These are phyloP conservation scores for Plumapathes pennacea DNA, from an alignment of 92 coral and sea anemone genomes.

Conservation along the genomic window DNA sequence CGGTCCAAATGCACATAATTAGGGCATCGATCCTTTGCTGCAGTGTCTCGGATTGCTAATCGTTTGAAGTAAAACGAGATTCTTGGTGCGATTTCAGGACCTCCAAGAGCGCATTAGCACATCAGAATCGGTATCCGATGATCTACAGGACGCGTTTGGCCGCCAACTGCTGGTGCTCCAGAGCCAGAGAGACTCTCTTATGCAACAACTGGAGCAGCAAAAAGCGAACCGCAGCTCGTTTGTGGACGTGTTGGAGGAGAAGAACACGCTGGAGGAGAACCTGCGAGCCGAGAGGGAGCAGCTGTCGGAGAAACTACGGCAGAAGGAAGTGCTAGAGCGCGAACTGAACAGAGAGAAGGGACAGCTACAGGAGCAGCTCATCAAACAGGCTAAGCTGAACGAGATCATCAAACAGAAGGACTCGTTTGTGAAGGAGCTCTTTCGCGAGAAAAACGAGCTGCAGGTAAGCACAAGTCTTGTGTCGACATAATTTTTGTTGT, in stretches of 20 bases:
- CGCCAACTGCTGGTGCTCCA: slow-evolving; percentile 86
- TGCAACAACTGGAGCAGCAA: slow-evolving; percentile 90
- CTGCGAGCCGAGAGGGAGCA: slow-evolving; percentile 84
- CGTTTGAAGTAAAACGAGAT: no score
- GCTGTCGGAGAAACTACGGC: slow-evolving; percentile 85
- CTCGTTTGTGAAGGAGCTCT: slow-evolving; percentile 86
- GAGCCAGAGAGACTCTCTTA: slow-evolving; percentile 83
- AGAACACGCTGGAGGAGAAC: slow-evolving; percentile 89
- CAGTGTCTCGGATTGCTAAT: no score
- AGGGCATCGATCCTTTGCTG: no score
- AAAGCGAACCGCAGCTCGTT: slow-evolving; percentile 89
- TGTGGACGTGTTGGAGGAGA: slow-evolving; percentile 90
- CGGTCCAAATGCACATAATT: no score
- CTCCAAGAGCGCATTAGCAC: slow-evolving; percentile 87
- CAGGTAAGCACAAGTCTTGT: slow-evolving; percentile 49
- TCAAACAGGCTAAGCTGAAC: slow-evolving; percentile 92
- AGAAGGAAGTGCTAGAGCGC: slow-evolving; percentile 80
- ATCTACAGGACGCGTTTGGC: slow-evolving; percentile 92
- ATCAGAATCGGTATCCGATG: slow-evolving; percentile 87
- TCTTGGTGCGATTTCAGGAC: no score
- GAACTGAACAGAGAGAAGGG: slow-evolving; percentile 90
- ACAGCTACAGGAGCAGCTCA: slow-evolving; percentile 87
- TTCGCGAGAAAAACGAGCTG: slow-evolving; percentile 80
- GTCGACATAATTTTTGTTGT: neutral
- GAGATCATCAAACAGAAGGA: slow-evolving; percentile 94